Evolutionary conservation across 2,888 invertebrate genomes (phyloP).

Genomic region (Lithodes maja): DNA sequence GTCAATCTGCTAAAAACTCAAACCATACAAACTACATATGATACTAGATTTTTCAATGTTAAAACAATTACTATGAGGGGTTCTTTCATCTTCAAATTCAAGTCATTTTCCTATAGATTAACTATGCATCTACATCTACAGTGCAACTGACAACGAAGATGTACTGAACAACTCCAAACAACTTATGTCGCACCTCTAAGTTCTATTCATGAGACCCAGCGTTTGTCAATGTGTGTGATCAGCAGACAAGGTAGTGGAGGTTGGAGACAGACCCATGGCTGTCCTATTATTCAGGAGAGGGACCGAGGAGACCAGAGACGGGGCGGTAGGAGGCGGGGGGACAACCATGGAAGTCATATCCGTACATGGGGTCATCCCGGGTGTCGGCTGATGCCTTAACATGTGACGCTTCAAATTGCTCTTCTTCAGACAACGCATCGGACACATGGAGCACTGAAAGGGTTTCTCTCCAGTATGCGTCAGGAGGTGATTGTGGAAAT

Average conservation of each 20-base stretch:
- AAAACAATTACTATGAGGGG: too few relatives aligned
- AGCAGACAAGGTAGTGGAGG: background rate
- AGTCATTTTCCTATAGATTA: too few relatives aligned
- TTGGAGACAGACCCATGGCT: conserved; percentile 1
- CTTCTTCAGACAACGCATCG: conserved; percentile 61
- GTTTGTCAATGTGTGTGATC: conserved; percentile 28
- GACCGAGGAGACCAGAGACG: background rate
- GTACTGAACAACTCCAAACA: too few relatives aligned
- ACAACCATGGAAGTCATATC: background rate
- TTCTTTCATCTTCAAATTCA: too few relatives aligned
- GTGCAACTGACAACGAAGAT: too few relatives aligned
- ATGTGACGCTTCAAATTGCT: conserved; percentile 62
- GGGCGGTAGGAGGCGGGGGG: background rate
- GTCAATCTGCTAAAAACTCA: too few relatives aligned
- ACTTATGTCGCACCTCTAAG: background rate
- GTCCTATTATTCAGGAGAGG: conserved; percentile 6
- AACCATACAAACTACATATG: too few relatives aligned
- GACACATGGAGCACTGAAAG: conserved; percentile 55
- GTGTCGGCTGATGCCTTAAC: conserved; percentile 38
- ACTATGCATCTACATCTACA: too few relatives aligned
- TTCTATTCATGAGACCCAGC: background rate
- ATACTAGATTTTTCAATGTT: too few relatives aligned
- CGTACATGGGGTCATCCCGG: background rate
- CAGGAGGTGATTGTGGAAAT: conserved; percentile 58
- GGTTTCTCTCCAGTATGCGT: conserved; percentile 68